These are phyloP conservation scores for Ganaspis sp. DNA, from an alignment of 1,140 invertebrate species.

Conservation along the genomic window DNA sequence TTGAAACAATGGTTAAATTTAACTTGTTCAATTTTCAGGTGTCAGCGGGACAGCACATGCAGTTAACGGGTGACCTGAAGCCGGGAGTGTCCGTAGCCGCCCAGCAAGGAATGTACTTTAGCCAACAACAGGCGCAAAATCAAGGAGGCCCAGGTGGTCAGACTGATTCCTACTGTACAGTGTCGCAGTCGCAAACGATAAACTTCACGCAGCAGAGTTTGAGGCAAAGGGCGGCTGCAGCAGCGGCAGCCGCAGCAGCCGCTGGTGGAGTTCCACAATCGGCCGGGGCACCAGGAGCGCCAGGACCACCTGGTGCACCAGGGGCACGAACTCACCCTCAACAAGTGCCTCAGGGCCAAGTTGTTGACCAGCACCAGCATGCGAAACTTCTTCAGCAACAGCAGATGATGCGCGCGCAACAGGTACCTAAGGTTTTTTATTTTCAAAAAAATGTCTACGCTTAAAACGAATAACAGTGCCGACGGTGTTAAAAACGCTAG, in stretches of 20 bases:
- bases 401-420: conserved; percentile 78
- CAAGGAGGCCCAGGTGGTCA: conserved; percentile 70
- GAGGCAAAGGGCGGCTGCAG: conserved; percentile 74
- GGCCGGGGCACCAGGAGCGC: conserved; percentile 42
- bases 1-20: background rate
- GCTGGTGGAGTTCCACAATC: conserved; percentile 63
- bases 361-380: conserved; percentile 78
- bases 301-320: background rate
- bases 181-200: conserved; percentile 88
- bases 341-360: conserved; percentile 65
- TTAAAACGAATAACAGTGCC: no score
- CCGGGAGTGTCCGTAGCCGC: conserved; percentile 84
- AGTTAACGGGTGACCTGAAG: conserved; percentile 83
- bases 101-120: conserved; percentile 88
- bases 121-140: conserved; percentile 76
- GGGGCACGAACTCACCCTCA: conserved; percentile 66
- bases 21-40: conserved; percentile 77
- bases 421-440: no score
- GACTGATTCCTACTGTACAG: conserved; percentile 81
- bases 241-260: conserved; percentile 69
- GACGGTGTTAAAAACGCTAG: no score
- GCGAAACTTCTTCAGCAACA: conserved; percentile 80
- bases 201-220: conserved; percentile 87
- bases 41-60: conserved; percentile 87
- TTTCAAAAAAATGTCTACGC: no score